phyloP scores from a whole-genome alignment of 2,888 invertebrate genomes.

The Catocala fraxini region DNA sequence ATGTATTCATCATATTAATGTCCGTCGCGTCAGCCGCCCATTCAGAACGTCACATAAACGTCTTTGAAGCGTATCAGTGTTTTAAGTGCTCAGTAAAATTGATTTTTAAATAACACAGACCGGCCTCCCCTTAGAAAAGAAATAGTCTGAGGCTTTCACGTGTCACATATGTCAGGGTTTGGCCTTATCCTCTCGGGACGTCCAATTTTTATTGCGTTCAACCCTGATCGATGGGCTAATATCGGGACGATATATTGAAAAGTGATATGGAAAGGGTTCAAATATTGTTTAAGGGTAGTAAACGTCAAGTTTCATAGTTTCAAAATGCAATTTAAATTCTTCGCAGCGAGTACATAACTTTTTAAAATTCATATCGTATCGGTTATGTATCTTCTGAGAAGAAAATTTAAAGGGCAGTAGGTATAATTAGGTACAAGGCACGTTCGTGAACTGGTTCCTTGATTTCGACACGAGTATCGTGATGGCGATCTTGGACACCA shows the following conservation, averaged over 20 bases:
- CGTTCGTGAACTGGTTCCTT: constrained; percentile 56
- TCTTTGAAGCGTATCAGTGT: constrained; percentile 56
- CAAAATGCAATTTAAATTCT: constrained; percentile 30
- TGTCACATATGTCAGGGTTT: constrained; percentile 85
- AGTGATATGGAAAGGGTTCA: constrained; percentile 70
- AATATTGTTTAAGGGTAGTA: constrained; percentile 57
- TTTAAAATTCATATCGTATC: constrained; percentile 14
- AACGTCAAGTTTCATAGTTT: constrained; percentile 22
- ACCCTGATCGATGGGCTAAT: constrained; percentile 81
- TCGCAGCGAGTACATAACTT: constrained; percentile 16
- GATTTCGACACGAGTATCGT: constrained; percentile 63
- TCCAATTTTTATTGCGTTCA: constrained; percentile 83
- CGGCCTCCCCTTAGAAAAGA: constrained; percentile 69
- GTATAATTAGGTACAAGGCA: constrained; percentile 52
- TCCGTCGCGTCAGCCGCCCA: constrained; percentile 54
- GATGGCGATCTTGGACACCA: constrained; percentile 68
- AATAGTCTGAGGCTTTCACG: constrained; percentile 76
- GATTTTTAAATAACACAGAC: constrained; percentile 77
- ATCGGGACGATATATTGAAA: constrained; percentile 76
- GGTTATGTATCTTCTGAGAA: constrained; percentile 27
- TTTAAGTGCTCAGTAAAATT: constrained; percentile 72
- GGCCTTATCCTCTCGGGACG: constrained; percentile 81
- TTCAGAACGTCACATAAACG: constrained; percentile 58
- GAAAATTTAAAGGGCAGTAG: constrained; percentile 51
- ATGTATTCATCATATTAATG: constrained; percentile 71